A percentile compares a stretch with the other conserved stretches of the same genome.
Evolutionary conservation across 2,797 vertebrate genomes (phyloP).

Genomic region (Cuniculus paca): DNA sequence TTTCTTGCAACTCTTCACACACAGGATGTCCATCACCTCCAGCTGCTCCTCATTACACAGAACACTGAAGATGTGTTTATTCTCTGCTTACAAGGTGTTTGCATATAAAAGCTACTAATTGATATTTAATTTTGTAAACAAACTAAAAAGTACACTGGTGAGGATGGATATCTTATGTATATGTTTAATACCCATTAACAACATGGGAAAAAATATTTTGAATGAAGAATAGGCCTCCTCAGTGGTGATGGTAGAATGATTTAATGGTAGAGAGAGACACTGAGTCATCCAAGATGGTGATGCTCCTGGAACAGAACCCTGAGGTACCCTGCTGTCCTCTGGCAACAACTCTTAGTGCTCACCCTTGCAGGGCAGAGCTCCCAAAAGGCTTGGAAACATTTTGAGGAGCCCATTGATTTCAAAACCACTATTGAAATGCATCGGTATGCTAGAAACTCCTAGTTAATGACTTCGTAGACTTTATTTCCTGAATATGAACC

Average conservation of each 20-base stretch:
- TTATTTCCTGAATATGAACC: not conserved
- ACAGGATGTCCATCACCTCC: rapidly evolving
- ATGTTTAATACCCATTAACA: not conserved
- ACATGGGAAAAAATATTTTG: not conserved
- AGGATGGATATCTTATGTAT: not conserved
- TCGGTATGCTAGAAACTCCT: not conserved
- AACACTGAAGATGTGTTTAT: not conserved
- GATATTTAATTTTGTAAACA: not conserved
- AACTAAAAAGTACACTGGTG: not conserved
- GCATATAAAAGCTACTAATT: not conserved
- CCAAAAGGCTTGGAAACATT: not conserved
- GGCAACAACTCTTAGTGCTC: not conserved
- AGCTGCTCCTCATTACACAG: not conserved
- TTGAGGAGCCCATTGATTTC: not conserved
- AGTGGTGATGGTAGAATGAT: not conserved
- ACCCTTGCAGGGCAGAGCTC: rapidly evolving
- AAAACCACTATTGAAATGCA: not conserved
- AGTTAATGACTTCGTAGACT: not conserved
- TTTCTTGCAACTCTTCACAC: not conserved
- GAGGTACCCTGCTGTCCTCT: rapidly evolving
- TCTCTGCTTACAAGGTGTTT: not conserved
- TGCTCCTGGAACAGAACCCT: rapidly evolving
- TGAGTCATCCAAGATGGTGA: rapidly evolving
- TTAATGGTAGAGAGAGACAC: not conserved
- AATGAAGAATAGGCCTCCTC: not conserved